Evolutionary conservation across 2,888 invertebrate genomes (phyloP), one percentile per base, ranked within the genome.

Genomic region (Cheilosia vulpina): DNA sequence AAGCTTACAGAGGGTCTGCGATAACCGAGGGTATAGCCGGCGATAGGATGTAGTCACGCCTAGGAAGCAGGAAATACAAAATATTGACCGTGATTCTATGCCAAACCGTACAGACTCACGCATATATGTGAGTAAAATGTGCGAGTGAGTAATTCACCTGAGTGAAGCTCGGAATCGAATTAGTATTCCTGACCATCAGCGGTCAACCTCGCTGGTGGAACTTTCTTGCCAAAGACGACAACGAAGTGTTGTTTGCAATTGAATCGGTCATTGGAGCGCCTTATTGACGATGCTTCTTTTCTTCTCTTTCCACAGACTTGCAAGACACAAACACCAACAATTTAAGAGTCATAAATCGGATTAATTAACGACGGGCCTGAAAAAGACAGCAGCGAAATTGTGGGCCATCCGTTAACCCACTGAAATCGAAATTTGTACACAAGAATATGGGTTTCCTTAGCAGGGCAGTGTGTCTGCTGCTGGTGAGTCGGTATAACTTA

Each of bases 391-490:
- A 47, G 15, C 34, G 38, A 38, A 58, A 78, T 79, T 69, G 83
- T 79, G 84, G 75, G 79, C 60, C 79, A 79, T 43, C 80, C 76
- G 76, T 72, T 80, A 80, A 80, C 71, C 72, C 85, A 81, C 81
- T 72, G 80, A 80, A 68, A 79, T 66, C 60, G 72, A 79, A 79
- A 66, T 58, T 79, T 58, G 43, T 13, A 38, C 31, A 62, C 50
- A 45, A 62, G 53, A 80, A 63, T 63, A 85, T 81, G 81, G 57
- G 66, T 68, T 81, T 85, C 72, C 66, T 85, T 57, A 85, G 77
- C 85, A 53, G 81, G 77, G 85, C 77, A 77, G 80, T 81, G 57
- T 85, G 72, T 76, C 81, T 81, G 68, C 81, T 85, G 19, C 71
- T 81, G 85, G 85, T 85, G 52, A 72, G 81, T 79, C 15, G 60